These are phyloP conservation scores for Oreohelix idahoensis DNA, from an alignment of 1,140 invertebrate species.

Conservation along the genomic window DNA sequence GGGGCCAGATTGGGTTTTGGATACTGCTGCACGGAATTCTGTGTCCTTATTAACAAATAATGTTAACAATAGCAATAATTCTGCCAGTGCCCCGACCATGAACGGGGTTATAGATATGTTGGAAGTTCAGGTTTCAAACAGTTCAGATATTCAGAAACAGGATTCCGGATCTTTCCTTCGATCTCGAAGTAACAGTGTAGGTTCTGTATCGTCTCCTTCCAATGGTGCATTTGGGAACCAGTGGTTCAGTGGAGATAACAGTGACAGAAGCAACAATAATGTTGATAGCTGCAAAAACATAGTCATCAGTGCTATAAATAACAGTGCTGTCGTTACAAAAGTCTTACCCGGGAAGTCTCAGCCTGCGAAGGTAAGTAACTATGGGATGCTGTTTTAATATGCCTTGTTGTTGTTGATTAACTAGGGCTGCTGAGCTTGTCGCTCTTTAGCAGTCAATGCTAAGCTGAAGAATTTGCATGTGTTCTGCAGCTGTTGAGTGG, in stretches of 20 bases:
- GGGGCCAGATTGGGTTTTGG: conserved; percentile 48
- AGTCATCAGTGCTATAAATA: conserved; percentile 66
- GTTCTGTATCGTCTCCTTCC: conserved; percentile 38
- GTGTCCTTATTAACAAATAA: conserved; percentile 41
- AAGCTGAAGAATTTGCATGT: too few relatives aligned
- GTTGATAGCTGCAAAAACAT: conserved; percentile 56
- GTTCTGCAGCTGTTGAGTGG: too few relatives aligned
- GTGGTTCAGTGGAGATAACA: conserved; percentile 11
- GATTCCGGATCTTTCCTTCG: neutral
- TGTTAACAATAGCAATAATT: conserved; percentile 22
- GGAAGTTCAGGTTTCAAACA: conserved; percentile 39
- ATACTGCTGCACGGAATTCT: conserved; percentile 47
- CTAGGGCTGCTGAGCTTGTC: too few relatives aligned
- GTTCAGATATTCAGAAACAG: neutral
- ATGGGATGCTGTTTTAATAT: neutral
- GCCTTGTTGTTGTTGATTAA: too few relatives aligned
- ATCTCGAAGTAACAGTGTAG: conserved; percentile 58
- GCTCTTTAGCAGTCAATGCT: too few relatives aligned
- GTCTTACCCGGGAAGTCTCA: conserved; percentile 52
- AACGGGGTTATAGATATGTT: conserved; percentile 57
- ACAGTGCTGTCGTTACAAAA: conserved; percentile 65
- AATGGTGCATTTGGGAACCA: neutral
- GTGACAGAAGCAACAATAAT: neutral
- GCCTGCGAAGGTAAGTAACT: conserved; percentile 28
- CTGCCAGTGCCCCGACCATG: conserved; percentile 17